phyloP scores from a whole-genome alignment of 1,140 invertebrate species.

The Temnothorax curvispinosus region DNA sequence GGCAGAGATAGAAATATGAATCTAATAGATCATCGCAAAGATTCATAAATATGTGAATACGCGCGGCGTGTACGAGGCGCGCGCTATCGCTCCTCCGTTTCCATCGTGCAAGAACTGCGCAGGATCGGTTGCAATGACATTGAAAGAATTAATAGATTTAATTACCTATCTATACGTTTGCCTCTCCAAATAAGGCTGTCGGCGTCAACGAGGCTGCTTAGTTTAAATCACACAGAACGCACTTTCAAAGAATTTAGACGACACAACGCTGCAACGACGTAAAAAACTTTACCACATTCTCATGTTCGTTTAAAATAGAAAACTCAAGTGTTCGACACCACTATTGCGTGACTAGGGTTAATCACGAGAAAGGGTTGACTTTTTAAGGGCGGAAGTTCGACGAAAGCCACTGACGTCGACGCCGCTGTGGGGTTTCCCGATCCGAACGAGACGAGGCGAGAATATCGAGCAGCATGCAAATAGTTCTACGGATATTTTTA shows the following conservation, averaged over 20 bases:
- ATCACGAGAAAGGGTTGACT: not conserved
- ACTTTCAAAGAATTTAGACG: not conserved
- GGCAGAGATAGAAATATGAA: not conserved
- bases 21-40: not conserved
- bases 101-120: not conserved
- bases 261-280: not conserved
- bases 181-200: not conserved
- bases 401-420: constrained; percentile 49
- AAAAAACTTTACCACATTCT: not conserved
- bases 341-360: not conserved
- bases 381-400: constrained; percentile 32
- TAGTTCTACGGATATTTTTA: constrained; percentile 74
- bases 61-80: no score
- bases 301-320: not conserved
- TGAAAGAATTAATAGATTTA: constrained; percentile 9
- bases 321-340: not conserved
- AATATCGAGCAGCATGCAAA: constrained; percentile 70
- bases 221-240: not conserved
- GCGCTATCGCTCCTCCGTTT: not conserved
- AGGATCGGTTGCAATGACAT: no score
- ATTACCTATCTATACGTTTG: not conserved
- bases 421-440: constrained; percentile 75
- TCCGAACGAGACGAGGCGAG: constrained; percentile 54
- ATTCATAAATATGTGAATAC: not conserved
- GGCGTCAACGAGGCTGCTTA: not conserved